These are phyloP conservation scores for Cantharis lateralis DNA, from an alignment of 2,888 invertebrate genomes.

Conservation along the genomic window DNA sequence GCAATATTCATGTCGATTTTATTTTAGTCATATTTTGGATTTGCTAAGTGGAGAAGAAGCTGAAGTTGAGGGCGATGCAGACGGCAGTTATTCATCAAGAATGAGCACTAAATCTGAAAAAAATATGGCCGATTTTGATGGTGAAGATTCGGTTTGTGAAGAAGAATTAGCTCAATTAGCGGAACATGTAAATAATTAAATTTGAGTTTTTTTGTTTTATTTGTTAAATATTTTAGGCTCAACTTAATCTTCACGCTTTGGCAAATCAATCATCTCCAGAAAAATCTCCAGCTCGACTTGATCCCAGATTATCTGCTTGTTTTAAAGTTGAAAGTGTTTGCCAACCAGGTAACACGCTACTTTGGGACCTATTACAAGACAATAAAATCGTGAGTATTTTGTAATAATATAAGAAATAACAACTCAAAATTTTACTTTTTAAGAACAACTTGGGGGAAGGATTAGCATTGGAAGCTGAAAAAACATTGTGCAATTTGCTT, in stretches of 20 bases:
- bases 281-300: slow-evolving; percentile 51
- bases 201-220: not conserved
- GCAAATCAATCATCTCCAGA: slow-evolving; percentile 50
- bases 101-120: slow-evolving; percentile 93
- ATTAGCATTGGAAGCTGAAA: slow-evolving; percentile 90
- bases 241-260: slow-evolving; percentile 51
- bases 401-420: not conserved
- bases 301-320: slow-evolving; percentile 53
- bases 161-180: slow-evolving; percentile 78
- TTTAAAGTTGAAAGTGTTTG: slow-evolving; percentile 70
- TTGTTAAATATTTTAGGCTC: slow-evolving; percentile 40
- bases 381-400: slow-evolving; percentile 75
- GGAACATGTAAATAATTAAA: slow-evolving; percentile 62
- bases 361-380: slow-evolving; percentile 94
- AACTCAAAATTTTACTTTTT: not conserved
- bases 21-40: slow-evolving; percentile 66
- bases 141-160: slow-evolving; percentile 86
- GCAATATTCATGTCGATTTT: slow-evolving; percentile 2
- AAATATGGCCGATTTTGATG: slow-evolving; percentile 93
- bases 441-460: slow-evolving; percentile 79
- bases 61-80: slow-evolving; percentile 60
- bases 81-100: slow-evolving; percentile 90
- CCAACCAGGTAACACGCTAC: slow-evolving; percentile 86
- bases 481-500: slow-evolving; percentile 84
- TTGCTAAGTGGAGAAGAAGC: slow-evolving; percentile 71